phyloP scores from a whole-genome alignment of 2,888 invertebrate genomes.

The Drosophila emarginata region DNA sequence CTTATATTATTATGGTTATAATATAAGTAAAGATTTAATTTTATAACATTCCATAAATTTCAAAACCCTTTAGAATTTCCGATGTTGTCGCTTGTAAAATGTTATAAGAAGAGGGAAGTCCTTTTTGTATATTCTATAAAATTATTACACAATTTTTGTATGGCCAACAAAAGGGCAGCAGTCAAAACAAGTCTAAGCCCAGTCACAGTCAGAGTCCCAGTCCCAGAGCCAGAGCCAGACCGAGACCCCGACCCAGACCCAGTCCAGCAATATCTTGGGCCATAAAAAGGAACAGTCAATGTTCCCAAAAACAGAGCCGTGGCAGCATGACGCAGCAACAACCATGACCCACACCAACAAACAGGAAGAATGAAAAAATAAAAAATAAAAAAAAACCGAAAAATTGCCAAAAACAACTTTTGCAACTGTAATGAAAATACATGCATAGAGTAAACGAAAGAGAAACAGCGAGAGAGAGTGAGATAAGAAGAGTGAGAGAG shows the following conservation, averaged over 20 bases:
- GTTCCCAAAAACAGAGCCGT: constrained; percentile 35
- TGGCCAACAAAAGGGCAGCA: constrained; percentile 61
- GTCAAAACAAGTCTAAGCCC: constrained; percentile 65
- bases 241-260: constrained; percentile 23
- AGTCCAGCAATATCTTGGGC: constrained; percentile 37
- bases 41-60: background rate
- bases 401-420: constrained; percentile 57
- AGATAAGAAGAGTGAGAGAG: constrained; percentile 16
- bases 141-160: constrained; percentile 40
- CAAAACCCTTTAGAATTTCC: background rate
- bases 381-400: constrained; percentile 40
- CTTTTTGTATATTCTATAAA: constrained; percentile 15
- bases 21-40: background rate
- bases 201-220: constrained; percentile 5
- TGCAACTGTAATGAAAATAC: constrained; percentile 66
- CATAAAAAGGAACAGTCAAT: constrained; percentile 65
- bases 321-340: constrained; percentile 44
- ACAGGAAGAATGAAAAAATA: constrained; percentile 54
- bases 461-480: constrained; percentile 6
- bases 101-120: background rate
- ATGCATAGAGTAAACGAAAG: constrained; percentile 16
- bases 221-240: constrained; percentile 23
- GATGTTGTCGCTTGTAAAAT: background rate
- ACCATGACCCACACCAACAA: constrained; percentile 81
- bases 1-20: too few species aligned